Evolutionary conservation across 23 tunicate genomes (phyloP).

Genomic region (Clavelina lepadiformis): DNA sequence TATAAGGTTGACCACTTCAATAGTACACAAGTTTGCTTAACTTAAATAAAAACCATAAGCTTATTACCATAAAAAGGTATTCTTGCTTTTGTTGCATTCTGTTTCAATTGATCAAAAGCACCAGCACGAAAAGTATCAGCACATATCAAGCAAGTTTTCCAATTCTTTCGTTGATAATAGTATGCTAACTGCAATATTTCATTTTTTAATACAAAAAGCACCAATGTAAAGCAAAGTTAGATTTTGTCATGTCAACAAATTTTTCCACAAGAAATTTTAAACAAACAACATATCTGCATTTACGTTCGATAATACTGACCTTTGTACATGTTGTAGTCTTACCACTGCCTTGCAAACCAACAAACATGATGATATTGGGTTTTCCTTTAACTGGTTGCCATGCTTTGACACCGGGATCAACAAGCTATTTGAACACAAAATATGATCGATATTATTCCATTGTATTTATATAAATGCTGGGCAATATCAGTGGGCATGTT

Average conservation of each 20-base stretch:
- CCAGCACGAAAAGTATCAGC: conserved; percentile 99
- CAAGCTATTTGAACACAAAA: too few species aligned
- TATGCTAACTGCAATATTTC: conserved; percentile 63
- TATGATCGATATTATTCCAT: too few species aligned
- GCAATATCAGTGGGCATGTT: too few species aligned
- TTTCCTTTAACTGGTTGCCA: conserved; percentile 91
- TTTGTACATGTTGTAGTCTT: conserved; percentile 97
- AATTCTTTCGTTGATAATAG: conserved; percentile 83
- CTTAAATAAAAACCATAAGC: background rate
- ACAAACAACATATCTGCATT: background rate
- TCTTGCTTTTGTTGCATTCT: conserved; percentile 92
- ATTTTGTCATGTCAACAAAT: background rate
- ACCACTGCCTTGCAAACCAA: conserved; percentile 97
- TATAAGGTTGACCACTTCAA: background rate
- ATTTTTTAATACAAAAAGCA: background rate
- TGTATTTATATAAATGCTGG: too few species aligned
- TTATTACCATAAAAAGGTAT: conserved; percentile 85
- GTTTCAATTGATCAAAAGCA: conserved; percentile 93
- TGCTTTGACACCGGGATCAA: conserved; percentile 93
- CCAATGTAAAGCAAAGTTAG: background rate
- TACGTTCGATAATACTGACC: conserved; percentile 19
- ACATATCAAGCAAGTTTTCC: conserved; percentile 92
- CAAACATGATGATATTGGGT: conserved; percentile 94
- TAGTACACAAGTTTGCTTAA: background rate
- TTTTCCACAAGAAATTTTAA: background rate